Base-by-base conservation (phyloP, 2,888 invertebrate genomes). In the Sepiola atlantica region DNA sequence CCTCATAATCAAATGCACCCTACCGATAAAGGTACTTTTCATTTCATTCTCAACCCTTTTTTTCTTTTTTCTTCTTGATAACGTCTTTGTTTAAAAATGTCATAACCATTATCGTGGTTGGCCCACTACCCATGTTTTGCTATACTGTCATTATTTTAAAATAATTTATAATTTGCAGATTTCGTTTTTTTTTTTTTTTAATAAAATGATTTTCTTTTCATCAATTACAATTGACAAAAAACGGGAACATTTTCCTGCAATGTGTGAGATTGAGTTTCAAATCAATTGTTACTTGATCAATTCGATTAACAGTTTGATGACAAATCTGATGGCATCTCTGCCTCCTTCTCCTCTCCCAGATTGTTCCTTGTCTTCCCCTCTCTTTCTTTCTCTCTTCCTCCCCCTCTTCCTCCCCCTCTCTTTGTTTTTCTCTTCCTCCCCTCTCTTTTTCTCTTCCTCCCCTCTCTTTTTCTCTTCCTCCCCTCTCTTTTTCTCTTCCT, bases 301-400 rank as follows among this genome's bases (percentile, higher is more conserved):
- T 77, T 77, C n/a, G 77, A 77, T 77, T 77, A 77, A n/a, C 77
- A 77, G 77, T 77, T 77, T 77, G 77, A 77, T 77, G 77, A n/a
- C 77, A 77, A 77, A 77, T 77, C 77, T 77, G n/a, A 14, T 77
- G 14, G 21, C 77, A 32, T 12, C 77, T 2, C n/a, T 6, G 2
- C 77, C 14, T 32, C 77, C 77, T n/a, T 18, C 35, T 4, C 45
- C n/a, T n/a, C n/a, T n/a, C n/a, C n/a, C n/a, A n/a, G n/a, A n/a
- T n/a, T n/a, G n/a, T n/a, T n/a, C n/a, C n/a, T n/a, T n/a, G n/a
- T n/a, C 90, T 90, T 14, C 16, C 90, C 35, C n/a, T 21, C n/a
- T 90, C 90, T 28, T 35, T 4, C n/a, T 28, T 18, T n/a, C 28
- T 32, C 4, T 28, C 8, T 28, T 35, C 21, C 14, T 91, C 35